A percentile compares a stretch with the other conserved stretches of the same genome.
Evolutionary conservation across 2,113 vertebrate species (phyloP).

Genomic region (Strix uralensis): DNA sequence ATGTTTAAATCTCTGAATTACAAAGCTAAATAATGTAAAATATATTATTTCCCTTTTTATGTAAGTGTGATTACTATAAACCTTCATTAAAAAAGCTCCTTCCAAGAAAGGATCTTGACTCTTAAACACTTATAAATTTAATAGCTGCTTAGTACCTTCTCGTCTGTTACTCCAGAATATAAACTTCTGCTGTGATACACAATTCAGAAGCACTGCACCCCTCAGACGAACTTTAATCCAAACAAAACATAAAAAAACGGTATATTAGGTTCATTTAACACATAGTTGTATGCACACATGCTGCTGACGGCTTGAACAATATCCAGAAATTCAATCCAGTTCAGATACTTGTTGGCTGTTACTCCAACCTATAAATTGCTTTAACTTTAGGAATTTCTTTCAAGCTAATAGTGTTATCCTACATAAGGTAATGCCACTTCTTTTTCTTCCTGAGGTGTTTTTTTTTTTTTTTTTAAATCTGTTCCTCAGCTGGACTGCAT

Average conservation of each 20-base stretch:
- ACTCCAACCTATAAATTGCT: not conserved
- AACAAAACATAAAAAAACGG: not conserved
- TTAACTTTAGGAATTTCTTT: not conserved
- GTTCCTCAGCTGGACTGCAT: not conserved
- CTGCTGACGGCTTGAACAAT: not conserved
- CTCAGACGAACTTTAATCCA: not conserved
- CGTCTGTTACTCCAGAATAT: not conserved
- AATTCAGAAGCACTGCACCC: not conserved
- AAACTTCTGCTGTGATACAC: not conserved
- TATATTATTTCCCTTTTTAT: not conserved
- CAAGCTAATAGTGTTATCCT: not conserved
- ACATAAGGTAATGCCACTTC: not conserved
- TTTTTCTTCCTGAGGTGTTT: not conserved
- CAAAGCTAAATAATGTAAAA: constrained; percentile 19
- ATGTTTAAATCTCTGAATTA: constrained; percentile 31
- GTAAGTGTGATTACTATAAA: constrained; percentile 16
- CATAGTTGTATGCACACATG: not conserved
- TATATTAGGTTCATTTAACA: not conserved
- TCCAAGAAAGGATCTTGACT: not conserved
- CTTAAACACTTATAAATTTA: constrained; percentile 24
- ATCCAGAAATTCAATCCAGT: not conserved
- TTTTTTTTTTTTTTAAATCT: not conserved
- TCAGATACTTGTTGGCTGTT: not conserved
- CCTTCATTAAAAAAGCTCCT: not conserved
- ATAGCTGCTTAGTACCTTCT: not conserved